Evolutionary conservation across 2,113 vertebrate species (phyloP), one percentile per base, ranked within the genome.

Genomic region (Sinocyclocheilus maitianheensis): DNA sequence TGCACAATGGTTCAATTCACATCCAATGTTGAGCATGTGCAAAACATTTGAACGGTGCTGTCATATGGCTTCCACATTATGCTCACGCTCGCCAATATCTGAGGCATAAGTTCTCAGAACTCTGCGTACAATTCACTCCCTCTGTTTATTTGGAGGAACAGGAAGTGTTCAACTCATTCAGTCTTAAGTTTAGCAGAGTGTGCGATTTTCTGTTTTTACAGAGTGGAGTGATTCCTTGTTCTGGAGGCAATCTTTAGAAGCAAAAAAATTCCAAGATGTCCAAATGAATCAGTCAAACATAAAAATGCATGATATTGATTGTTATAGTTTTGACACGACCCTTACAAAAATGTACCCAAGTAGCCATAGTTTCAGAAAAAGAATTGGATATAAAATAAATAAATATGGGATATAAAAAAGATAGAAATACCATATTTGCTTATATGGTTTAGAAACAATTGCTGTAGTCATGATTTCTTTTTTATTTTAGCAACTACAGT

Each of bases 11-110:
- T 85, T 71, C 84, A 81, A 87, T 88, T 85, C 2, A 87, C 90
- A 90, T 85, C 4, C 46, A 55, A 55, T 69, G 18, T 37, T 79
- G 65, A 85, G 74, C 89, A 78, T 92, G 81, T 65, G 60, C 37
- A 80, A 80, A 65, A 78, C 20, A n/a, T 89, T 88, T 90, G 81
- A 92, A 88, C 90, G 87, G 85, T 90, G 43, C 87, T 81, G 85
- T 92, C 91, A 91, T 89, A 85, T 89, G 90, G 88, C 90, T 89
- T 88, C 88, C 87, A 92, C 89, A 92, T 91, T 90, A 91, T 89
- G 84, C 85, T 5, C 40, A 75, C 80, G 83, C 58, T 72, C 80
- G 63, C 80, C 80, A 82, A 53, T 74, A 43, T 84, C 69, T 81
- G 81, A 55, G 48, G 79, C 60, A 0, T 12, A 30, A 37, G 13